Evolutionary conservation across 1,140 invertebrate species (phyloP), one percentile per base, ranked within the genome.

Genomic region (Cardiocondyla obscurior): DNA sequence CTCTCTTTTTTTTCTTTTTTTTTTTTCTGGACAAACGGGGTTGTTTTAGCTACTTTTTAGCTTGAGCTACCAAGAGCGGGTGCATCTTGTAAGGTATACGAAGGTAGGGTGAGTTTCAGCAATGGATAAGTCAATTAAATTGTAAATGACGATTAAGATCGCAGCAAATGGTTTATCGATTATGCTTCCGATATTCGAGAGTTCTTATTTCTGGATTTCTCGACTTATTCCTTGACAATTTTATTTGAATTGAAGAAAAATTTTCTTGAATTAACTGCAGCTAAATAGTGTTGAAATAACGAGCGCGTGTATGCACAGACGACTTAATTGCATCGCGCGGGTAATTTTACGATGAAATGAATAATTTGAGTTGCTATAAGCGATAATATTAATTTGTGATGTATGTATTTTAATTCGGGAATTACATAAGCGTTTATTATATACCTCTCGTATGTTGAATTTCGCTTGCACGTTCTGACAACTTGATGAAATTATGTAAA

Each of bases 321-420:
- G n/a, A 69, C 28, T 77, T 39, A 79, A 79, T 79, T 39, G 33
- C 16, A 42, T 62, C 30, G 42, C 58, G 36, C 16, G 16, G 3
- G 44, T 51, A 12, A 79, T 79, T 79, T 69, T 69, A 36, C 33
- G 28, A 19, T 51, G 14, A 49, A 76, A 7, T 44, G 46, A 79
- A 42, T 79, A 79, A 79, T 79, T 79, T 25, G 33, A 67, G 33
- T 46, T 79, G 62, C 12, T 49, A 76, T 53, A 67, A 65, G 46
- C 74, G 44, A 67, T 77, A 28, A 69, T 49, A 67, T 53, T 79
- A 53, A 67, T 69, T 67, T 69, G 64, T 77, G 19, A 76, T 65
- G 39, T 19, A 36, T 25, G 22, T 69, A 53, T 42, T 67, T 69
- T 55, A 53, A 69, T 67, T 53, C 33, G 22, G 46, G 36, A 51